These are phyloP conservation scores for Zosterops pallidus DNA, from an alignment of 2,113 vertebrate species.

Conservation along the genomic window DNA sequence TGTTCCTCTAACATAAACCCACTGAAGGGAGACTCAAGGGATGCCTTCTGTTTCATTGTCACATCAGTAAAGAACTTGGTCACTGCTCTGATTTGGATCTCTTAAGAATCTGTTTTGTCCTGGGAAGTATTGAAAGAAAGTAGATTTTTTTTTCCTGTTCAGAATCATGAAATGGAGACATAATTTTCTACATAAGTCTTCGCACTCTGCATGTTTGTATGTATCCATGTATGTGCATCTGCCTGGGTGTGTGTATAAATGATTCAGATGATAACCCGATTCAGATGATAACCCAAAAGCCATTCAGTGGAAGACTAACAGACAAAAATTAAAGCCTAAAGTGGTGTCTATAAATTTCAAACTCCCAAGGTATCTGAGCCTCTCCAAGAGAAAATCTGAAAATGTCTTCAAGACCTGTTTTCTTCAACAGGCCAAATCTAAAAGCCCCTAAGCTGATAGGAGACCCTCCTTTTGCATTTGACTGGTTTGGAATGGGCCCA, in stretches of 20 bases:
- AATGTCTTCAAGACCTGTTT: not conserved
- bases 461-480: not conserved
- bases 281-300: not conserved
- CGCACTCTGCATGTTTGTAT: not conserved
- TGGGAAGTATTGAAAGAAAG: not conserved
- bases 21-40: not conserved
- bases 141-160: not conserved
- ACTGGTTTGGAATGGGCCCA: not conserved
- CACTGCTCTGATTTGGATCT: not conserved
- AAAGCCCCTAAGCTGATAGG: not conserved
- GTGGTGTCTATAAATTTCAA: not conserved
- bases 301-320: not conserved
- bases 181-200: not conserved
- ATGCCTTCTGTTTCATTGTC: not conserved
- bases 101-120: not conserved
- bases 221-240: not conserved
- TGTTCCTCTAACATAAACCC: not conserved
- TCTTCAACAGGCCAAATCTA: not conserved
- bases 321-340: not conserved
- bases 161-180: not conserved
- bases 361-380: not conserved
- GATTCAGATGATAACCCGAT: not conserved
- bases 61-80: not conserved
- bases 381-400: not conserved
- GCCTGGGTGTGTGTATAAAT: not conserved